Conservation (phyloP, 1,140 invertebrate genomes). For the Drosophila willistoni region DNA sequence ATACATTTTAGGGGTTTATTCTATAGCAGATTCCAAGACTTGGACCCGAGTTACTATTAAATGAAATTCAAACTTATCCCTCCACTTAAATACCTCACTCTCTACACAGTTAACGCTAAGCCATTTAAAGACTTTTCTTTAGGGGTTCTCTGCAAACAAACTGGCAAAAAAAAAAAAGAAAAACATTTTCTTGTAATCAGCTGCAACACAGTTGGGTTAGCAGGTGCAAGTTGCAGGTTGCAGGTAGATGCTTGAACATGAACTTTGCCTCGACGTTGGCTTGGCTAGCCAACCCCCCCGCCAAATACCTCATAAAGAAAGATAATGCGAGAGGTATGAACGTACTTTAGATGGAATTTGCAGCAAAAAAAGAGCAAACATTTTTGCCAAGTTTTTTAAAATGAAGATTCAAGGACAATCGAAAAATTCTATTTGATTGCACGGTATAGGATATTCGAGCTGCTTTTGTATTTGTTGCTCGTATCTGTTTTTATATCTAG, state of each 20-base stretch:
- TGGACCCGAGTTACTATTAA: neutral
- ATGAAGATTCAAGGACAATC: too few relatives aligned
- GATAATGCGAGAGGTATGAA: neutral
- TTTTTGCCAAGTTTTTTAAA: neutral
- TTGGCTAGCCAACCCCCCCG: slow-evolving; percentile 34
- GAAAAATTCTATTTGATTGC: neutral
- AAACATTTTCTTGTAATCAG: slow-evolving; percentile 9
- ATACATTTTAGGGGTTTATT: neutral
- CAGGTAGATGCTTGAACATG: slow-evolving; percentile 46
- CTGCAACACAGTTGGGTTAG: slow-evolving; percentile 1
- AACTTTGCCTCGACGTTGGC: slow-evolving; percentile 44
- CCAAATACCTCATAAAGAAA: neutral
- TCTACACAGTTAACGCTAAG: neutral
- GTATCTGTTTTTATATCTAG: slow-evolving; percentile 24
- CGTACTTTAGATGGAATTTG: slow-evolving; percentile 7
- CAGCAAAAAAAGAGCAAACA: neutral
- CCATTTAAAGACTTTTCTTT: slow-evolving; percentile 8
- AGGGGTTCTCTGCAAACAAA: neutral
- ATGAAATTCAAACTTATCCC: neutral
- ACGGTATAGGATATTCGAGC: slow-evolving; percentile 21
- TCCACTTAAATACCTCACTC: slow-evolving; percentile 2
- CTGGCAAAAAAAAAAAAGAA: neutral
- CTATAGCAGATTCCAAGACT: neutral
- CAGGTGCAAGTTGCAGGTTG: slow-evolving; percentile 41
- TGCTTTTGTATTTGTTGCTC: neutral